A percentile compares a stretch with the other conserved stretches of the same genome.
Evolutionary conservation across 2,113 vertebrate genomes (phyloP).

Genomic region (Acrocephalus kingi): DNA sequence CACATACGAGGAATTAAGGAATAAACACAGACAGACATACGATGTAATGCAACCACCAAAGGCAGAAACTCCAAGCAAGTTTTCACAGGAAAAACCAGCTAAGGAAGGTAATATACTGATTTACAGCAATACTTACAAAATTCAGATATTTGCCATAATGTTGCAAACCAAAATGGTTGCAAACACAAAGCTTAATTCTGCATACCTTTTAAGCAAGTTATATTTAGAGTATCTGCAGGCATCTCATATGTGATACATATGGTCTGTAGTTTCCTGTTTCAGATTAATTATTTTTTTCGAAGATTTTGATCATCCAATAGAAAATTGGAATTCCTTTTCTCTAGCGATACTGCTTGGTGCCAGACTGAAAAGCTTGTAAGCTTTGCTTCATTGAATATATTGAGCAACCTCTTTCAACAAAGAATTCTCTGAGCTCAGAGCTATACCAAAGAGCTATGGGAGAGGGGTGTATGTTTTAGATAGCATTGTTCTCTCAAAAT

Average conservation of each 20-base stretch:
- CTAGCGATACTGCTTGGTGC: not conserved
- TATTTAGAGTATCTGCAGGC: not conserved
- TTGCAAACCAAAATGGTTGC: not conserved
- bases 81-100: slow-evolving; percentile 68
- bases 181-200: not conserved
- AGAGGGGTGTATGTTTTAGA: not conserved
- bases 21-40: slow-evolving; percentile 77
- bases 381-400: not conserved
- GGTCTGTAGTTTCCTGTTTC: not conserved
- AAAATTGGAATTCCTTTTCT: not conserved
- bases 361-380: not conserved
- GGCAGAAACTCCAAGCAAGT: slow-evolving; percentile 67
- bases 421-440: not conserved
- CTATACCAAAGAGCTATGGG: not conserved
- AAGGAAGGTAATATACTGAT: slow-evolving; percentile 71
- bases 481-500: slow-evolving; percentile 62
- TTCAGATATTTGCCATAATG: not conserved
- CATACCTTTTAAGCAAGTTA: not conserved
- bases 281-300: not conserved
- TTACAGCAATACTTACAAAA: not conserved
- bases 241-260: not conserved
- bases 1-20: slow-evolving; percentile 82
- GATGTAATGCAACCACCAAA: slow-evolving; percentile 73
- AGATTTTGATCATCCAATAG: not conserved
- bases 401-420: not conserved